These are phyloP conservation scores for Zaprionus taronus DNA, from an alignment of 1,140 invertebrate genomes.

Conservation along the genomic window DNA sequence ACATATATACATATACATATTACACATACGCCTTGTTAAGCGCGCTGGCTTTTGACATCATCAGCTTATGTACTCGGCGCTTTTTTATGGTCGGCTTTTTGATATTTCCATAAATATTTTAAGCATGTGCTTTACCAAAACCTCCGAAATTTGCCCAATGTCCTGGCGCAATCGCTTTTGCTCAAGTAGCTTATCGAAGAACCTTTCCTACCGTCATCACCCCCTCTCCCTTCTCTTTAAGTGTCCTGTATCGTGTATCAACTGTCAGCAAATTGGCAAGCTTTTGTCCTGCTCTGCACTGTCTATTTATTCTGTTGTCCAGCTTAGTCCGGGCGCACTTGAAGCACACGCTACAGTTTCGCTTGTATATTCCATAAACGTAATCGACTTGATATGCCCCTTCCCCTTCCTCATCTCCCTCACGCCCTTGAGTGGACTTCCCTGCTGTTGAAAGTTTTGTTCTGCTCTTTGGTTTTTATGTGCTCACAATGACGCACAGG, in stretches of 20 bases:
- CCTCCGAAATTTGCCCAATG: constrained; percentile 16
- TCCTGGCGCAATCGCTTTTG: constrained; percentile 35
- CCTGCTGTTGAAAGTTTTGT: constrained; percentile 41
- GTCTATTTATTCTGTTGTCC: constrained; percentile 29
- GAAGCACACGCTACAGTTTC: constrained; percentile 26
- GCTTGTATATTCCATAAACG: constrained; percentile 54
- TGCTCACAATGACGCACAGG: constrained; percentile 27
- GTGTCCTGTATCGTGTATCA: constrained; percentile 66
- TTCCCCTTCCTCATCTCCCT: too few species aligned
- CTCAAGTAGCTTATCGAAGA: constrained; percentile 76
- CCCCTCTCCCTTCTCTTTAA: constrained; percentile 29
- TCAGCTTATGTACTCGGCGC: constrained; percentile 53
- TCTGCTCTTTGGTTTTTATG: constrained; percentile 46
- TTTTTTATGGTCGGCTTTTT: constrained; percentile 24
- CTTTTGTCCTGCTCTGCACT: constrained; percentile 22
- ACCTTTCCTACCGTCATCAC: constrained; percentile 12
- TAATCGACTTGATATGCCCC: constrained; percentile 40
- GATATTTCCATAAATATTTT: constrained; percentile 81
- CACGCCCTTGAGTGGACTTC: not conserved
- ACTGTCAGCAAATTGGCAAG: constrained; percentile 74
- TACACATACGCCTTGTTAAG: constrained; percentile 74
- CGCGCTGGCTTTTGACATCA: constrained; percentile 55
- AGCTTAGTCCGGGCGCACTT: constrained; percentile 22
- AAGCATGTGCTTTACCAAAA: constrained; percentile 53
- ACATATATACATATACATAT: constrained; percentile 19